phyloP scores from a whole-genome alignment of 2,888 invertebrate species.

The Muschampia plurimacula region DNA sequence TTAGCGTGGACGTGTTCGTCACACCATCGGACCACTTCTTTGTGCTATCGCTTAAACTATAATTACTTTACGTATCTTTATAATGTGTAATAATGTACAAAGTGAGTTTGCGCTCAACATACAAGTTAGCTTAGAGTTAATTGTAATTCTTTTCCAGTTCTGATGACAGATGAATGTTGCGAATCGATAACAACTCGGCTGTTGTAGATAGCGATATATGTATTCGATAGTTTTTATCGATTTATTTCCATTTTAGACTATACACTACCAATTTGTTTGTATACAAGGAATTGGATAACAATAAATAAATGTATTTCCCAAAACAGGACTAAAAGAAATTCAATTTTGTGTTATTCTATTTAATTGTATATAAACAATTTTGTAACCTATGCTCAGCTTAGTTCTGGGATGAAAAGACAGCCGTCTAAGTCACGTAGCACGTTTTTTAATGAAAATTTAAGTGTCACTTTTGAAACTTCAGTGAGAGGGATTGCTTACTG shows the following conservation, averaged over 20 bases:
- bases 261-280: not conserved
- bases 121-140: slow-evolving; percentile 77
- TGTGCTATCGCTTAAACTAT: slow-evolving; percentile 69
- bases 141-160: slow-evolving; percentile 59
- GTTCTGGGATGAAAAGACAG: slow-evolving; percentile 25
- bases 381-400: not conserved
- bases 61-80: slow-evolving; percentile 70
- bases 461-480: not conserved
- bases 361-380: not conserved
- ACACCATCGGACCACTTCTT: slow-evolving; percentile 49
- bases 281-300: not conserved
- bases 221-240: slow-evolving; percentile 13
- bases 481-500: not conserved
- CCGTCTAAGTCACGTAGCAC: not conserved
- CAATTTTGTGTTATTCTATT: not conserved
- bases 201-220: slow-evolving; percentile 30
- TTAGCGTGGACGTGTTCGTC: slow-evolving; percentile 44
- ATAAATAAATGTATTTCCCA: too few species aligned
- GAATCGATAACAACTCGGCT: slow-evolving; percentile 50
- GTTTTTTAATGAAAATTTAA: not conserved
- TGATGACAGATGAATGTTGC: slow-evolving; percentile 52
- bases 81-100: slow-evolving; percentile 82
- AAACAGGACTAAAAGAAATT: too few species aligned
- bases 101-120: slow-evolving; percentile 82
- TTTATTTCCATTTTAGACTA: not conserved